Conservation (phyloP, 2,797 vertebrate genomes). For the Rhinogobio ventralis region DNA sequence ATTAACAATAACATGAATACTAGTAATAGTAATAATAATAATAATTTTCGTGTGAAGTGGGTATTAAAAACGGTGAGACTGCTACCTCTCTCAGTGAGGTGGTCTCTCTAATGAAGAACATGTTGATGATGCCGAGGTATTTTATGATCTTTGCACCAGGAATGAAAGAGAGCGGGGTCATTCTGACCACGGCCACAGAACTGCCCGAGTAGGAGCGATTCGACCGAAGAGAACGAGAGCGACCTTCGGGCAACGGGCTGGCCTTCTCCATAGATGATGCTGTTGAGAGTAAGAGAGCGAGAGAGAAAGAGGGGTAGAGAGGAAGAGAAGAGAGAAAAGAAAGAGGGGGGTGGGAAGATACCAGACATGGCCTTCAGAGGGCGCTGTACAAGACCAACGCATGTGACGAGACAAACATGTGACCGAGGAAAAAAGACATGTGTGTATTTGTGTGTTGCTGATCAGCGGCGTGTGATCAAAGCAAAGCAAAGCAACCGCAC, state of each 20-base stretch:
- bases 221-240: constrained; percentile 84
- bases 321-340: constrained; percentile 48
- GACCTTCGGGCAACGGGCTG: constrained; percentile 89
- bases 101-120: constrained; percentile 99
- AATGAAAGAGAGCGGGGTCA: constrained; percentile 97
- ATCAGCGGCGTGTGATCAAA: constrained; percentile 16
- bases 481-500: constrained; percentile 53
- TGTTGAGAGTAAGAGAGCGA: constrained; percentile 63
- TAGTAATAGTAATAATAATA: neutral
- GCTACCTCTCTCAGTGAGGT: constrained; percentile 95
- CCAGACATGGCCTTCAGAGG: constrained; percentile 65
- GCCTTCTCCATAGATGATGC: constrained; percentile 90
- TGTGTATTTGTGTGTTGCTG: constrained; percentile 42
- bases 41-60: neutral
- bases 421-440: neutral
- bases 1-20: neutral
- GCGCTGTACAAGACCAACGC: constrained; percentile 55
- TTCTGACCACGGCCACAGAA: constrained; percentile 92
- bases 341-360: constrained; percentile 54
- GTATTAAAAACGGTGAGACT: neutral
- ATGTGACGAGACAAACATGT: constrained; percentile 68
- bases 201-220: constrained; percentile 79
- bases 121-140: constrained; percentile 98
- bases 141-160: constrained; percentile 95
- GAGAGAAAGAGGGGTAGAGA: constrained; percentile 29